phyloP scores from a whole-genome alignment of 2,888 invertebrate species.

The Dyspetes luteomarginatus region DNA sequence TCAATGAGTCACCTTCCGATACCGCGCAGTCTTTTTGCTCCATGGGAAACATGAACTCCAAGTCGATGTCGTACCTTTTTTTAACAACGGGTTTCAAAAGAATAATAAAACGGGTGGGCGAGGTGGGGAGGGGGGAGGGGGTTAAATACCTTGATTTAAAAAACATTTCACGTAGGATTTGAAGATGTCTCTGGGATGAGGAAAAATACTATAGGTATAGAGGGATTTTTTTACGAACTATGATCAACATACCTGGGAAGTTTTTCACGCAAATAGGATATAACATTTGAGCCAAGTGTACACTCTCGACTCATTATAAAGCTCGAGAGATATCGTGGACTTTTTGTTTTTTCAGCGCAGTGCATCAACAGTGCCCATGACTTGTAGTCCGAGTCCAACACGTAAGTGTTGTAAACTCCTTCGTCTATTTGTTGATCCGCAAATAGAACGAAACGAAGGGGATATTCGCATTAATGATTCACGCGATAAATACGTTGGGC shows the following conservation, averaged over 20 bases:
- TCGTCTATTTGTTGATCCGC: slow-evolving; percentile 86
- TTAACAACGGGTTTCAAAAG: slow-evolving; percentile 24
- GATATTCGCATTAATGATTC: slow-evolving; percentile 56
- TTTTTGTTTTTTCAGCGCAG: slow-evolving; percentile 93
- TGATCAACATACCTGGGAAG: slow-evolving; percentile 84
- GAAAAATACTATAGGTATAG: too few relatives aligned
- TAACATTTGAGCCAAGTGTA: slow-evolving; percentile 87
- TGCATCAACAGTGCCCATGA: slow-evolving; percentile 93
- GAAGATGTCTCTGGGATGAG: too few relatives aligned
- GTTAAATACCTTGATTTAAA: neutral
- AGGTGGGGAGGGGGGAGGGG: too few relatives aligned
- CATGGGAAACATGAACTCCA: slow-evolving; percentile 93
- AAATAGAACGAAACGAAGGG: slow-evolving; percentile 57
- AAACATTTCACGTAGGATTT: too few relatives aligned
- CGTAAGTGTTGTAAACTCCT: slow-evolving; percentile 94
- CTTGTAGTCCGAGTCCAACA: slow-evolving; percentile 92
- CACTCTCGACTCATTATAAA: slow-evolving; percentile 90
- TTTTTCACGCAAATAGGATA: slow-evolving; percentile 91
- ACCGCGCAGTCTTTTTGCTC: slow-evolving; percentile 88
- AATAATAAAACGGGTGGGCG: neutral
- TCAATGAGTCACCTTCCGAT: slow-evolving; percentile 78
- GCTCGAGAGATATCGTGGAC: slow-evolving; percentile 91
- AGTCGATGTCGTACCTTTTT: slow-evolving; percentile 90
- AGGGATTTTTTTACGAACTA: slow-evolving; percentile 19
- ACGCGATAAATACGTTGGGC: slow-evolving; percentile 15